Percentiles rank a stretch among this genome's conserved stretches.
These are phyloP conservation scores for Sebastiscus albofasciatus DNA, from an alignment of 2,797 vertebrate genomes.

Conservation along the genomic window DNA sequence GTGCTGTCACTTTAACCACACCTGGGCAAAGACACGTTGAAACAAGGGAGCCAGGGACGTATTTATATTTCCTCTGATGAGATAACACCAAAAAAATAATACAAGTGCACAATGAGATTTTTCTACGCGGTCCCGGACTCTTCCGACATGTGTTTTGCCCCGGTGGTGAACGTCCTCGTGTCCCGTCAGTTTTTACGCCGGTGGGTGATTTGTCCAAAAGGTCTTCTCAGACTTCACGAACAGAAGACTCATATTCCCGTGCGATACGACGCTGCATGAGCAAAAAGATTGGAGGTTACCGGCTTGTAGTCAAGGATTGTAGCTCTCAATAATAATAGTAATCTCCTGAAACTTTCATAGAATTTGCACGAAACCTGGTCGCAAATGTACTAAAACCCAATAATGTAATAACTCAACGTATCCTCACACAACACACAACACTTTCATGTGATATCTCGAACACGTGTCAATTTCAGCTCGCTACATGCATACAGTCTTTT, in stretches of 20 bases:
- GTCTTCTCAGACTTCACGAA: not conserved
- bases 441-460: no score
- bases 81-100: slow-evolving; percentile 39
- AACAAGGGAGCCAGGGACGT: not conserved
- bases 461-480: no score
- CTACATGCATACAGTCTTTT: no score
- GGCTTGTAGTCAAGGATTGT: not conserved
- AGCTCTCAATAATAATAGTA: not conserved
- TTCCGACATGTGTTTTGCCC: slow-evolving; percentile 4
- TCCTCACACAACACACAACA: no score
- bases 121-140: slow-evolving; percentile 4
- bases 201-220: slow-evolving; percentile 51
- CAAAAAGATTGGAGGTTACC: not conserved
- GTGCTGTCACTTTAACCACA: slow-evolving; percentile 26
- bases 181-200: not conserved
- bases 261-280: not conserved
- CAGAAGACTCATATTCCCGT: not conserved
- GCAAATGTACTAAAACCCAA: no score
- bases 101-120: slow-evolving; percentile 52
- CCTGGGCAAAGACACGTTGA: not conserved
- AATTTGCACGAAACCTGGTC: not conserved
- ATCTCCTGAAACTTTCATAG: not conserved
- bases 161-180: not conserved
- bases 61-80: slow-evolving; percentile 12
- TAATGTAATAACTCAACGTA: no score